Evolutionary conservation across 2,888 invertebrate genomes (phyloP), one percentile per base, ranked within the genome.

Genomic region (Dolichomitus sp.): DNA sequence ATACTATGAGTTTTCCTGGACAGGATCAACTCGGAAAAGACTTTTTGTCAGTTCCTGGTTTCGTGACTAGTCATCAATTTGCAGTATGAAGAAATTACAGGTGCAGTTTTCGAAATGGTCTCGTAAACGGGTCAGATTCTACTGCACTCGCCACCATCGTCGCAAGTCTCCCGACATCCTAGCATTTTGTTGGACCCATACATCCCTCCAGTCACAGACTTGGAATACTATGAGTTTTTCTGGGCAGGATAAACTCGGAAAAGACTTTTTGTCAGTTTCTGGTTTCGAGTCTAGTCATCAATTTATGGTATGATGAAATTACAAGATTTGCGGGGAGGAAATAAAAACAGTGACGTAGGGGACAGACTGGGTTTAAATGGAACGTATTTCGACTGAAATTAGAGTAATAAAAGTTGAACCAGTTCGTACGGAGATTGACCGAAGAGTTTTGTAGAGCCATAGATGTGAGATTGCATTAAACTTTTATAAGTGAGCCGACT

Each of bases 381-480:
- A 59, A 73, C 63, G 54, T 63, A 80, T 75, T 70, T 69, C 61
- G 75, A 76, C 45, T 76, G 57, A 66, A 81, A 81, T 75, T 70
- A 40, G 57, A 65, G 40, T 65, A 70, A 75, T 76, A 70, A 76
- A 81, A 76, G 14, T 61, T 42, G 33, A 33, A 59, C 48, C 52
- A n/a, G 33, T 30, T n/a, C 37, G 45, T 27, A 69, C 61, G 61
- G 23, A 40, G 65, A 30, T n/a, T 54, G 65, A n/a, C 33, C 70
- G 78, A 66, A 66, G 79, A 75, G 66, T 76, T 75, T 83, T 48
- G 73, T 57, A 66, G 57, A 57, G 27, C 69, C 63, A 40, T 75
- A 17, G 63, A 77, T 69, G 17, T 59, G 17, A 57, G 72, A 83
- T 83, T 83, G 68, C 80, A 83, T 83, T 66, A 63, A 80, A 83